Evolutionary conservation across 2,797 vertebrate genomes (phyloP), one percentile per base, ranked within the genome.

Genomic region (Phataginus tetradactyla): DNA sequence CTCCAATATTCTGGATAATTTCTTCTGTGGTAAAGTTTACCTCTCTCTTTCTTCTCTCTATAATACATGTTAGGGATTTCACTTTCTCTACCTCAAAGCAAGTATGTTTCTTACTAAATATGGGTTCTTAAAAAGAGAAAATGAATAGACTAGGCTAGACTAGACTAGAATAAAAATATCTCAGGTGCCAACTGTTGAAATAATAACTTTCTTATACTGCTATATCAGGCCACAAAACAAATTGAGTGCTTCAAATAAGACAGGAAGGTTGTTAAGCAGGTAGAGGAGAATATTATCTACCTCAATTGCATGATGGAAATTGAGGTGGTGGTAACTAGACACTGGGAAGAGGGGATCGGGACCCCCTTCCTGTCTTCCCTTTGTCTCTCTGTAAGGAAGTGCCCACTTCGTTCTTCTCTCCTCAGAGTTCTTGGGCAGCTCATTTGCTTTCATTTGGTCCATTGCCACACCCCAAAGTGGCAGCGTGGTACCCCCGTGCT

Each of bases 101-200:
- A 90, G 20, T 66, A 68, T 71, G 6, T 57, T 78, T 92, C 80
- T 95, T 86, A 86, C 81, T 89, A 84, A 95, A 91, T 57, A 53
- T 91, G 10, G 25, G 5, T 77, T 90, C 68, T 90, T 90, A n/a
- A 75, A 61, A 93, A 90, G 80, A 74, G 21, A 12, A 66, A 91
- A 55, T 32, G 77, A 74, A n/a, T 53, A 59, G 37, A 51, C 6
- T 42, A 86, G 14, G 59, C 6, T 61, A 27, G 55, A 59, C 45
- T 51, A 6, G 12, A 51, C 49, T 83, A 32, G 71, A 57, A 77
- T 55, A 66, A 86, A 88, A 93, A 84, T 55, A 42, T 34, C 32
- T 32, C n/a, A 86, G 59, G 34, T 91, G 45, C 39, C 66, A 75
- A 23, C 57, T 74, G 34, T 84, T 90, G 86, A 95, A 96, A 84